Evolutionary conservation across 2,113 vertebrate species (phyloP).

Genomic region (Telmatochromis sp.): DNA sequence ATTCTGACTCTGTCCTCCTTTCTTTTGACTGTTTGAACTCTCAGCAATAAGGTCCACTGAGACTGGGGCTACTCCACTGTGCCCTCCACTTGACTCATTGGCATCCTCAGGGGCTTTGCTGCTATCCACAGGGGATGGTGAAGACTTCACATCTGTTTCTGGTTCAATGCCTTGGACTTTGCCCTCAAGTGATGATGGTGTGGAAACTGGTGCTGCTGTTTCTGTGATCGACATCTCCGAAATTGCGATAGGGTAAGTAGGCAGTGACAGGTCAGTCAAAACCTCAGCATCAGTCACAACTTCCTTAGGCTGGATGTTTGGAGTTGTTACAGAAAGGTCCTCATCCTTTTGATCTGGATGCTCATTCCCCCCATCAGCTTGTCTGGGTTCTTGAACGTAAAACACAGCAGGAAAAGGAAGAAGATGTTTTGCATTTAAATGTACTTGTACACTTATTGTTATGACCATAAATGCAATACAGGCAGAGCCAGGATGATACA

Average conservation of each 20-base stretch:
- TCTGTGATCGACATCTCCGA: neutral
- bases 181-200: neutral
- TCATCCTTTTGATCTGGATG: neutral
- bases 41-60: neutral
- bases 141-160: neutral
- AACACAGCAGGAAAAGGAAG: neutral
- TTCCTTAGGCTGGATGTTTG: neutral
- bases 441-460: neutral
- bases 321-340: neutral
- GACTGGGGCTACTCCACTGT: neutral
- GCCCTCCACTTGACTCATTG: neutral
- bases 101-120: neutral
- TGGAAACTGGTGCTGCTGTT: neutral
- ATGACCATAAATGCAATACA: neutral
- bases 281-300: neutral
- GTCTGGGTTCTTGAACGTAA: constrained; percentile 7
- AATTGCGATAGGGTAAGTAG: neutral
- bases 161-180: neutral
- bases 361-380: neutral
- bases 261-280: neutral
- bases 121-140: neutral
- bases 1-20: neutral
- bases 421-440: neutral
- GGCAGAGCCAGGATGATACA: neutral
- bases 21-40: constrained; percentile 1